A percentile compares a stretch with the other conserved stretches of the same genome.
phyloP scores from a whole-genome alignment of 2,797 vertebrate species.

The Eutrigla gurnardus region DNA sequence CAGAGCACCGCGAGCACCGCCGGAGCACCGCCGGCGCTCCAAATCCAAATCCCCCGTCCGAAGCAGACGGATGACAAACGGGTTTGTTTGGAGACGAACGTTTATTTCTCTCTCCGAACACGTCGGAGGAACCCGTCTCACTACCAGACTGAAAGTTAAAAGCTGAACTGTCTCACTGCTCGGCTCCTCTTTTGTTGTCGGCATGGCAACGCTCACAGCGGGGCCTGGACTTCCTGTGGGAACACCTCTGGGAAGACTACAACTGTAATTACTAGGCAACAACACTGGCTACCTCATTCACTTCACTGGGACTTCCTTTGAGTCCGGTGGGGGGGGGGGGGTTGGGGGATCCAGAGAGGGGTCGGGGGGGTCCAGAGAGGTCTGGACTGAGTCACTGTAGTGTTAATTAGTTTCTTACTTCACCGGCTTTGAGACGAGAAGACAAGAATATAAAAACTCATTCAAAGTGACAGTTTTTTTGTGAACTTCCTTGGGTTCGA shows the following conservation, averaged over 20 bases:
- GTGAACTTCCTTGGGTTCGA: conserved; percentile 1
- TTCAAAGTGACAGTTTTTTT: background rate
- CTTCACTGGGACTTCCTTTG: conserved; percentile 12
- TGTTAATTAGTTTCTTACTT: background rate
- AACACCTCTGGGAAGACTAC: conserved; percentile 31
- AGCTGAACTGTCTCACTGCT: conserved; percentile 23
- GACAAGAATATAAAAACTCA: background rate
- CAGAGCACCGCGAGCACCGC: conserved; percentile 38
- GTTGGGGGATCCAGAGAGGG: background rate
- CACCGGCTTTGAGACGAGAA: background rate
- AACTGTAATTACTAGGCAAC: conserved; percentile 26
- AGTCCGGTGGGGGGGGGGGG: background rate
- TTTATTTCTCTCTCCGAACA: conserved; percentile 10
- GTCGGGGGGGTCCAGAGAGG: background rate
- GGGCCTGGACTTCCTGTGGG: conserved; percentile 41
- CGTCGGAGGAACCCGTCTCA: background rate
- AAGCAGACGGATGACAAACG: conserved; percentile 23
- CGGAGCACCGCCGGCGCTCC: background rate
- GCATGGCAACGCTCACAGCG: conserved; percentile 26
- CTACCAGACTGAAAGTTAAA: conserved; percentile 38
- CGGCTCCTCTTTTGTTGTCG: conserved; percentile 29
- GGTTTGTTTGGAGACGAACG: background rate
- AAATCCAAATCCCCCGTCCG: no score
- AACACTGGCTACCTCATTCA: conserved; percentile 34
- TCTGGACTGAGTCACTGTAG: no score